Conservation (phyloP, 1,140 invertebrate species). For the Bombyx mandarina region DNA sequence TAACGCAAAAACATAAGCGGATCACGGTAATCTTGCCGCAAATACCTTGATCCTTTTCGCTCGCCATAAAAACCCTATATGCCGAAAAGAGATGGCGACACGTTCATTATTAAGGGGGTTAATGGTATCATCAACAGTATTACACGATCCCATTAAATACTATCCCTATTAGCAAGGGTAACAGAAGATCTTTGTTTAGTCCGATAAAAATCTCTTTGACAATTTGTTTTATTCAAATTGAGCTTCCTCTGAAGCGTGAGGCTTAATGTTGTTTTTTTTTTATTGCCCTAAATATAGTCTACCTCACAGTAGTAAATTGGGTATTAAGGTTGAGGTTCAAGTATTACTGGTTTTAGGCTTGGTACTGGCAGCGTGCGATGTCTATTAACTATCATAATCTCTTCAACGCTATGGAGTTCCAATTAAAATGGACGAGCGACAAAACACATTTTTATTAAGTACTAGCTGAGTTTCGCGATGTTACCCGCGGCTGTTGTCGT, state of each 20-base stretch:
- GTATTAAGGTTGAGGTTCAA: too few relatives aligned
- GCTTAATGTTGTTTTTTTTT: conserved; percentile 30
- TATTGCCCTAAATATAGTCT: too few relatives aligned
- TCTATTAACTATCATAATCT: too few relatives aligned
- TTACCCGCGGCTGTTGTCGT: too few relatives aligned
- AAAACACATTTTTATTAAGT: too few relatives aligned
- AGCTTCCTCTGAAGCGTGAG: conserved; percentile 51
- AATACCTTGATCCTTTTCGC: conserved; percentile 20
- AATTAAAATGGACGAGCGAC: too few relatives aligned
- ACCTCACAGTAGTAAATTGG: too few relatives aligned
- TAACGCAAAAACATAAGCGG: conserved; percentile 20
- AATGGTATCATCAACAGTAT: conserved; percentile 56
- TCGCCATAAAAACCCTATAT: conserved; percentile 1
- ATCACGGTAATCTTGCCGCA: conserved; percentile 37
- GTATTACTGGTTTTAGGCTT: too few relatives aligned
- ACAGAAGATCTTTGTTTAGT: conserved; percentile 63
- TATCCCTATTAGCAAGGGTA: conserved; percentile 41
- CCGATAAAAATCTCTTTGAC: conserved; percentile 68
- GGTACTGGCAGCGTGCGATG: too few relatives aligned
- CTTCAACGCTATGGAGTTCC: too few relatives aligned
- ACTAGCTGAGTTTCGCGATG: too few relatives aligned
- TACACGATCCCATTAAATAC: conserved; percentile 60
- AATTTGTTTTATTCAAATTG: conserved; percentile 69
- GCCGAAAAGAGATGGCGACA: conserved; percentile 22
- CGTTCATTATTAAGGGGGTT: conserved; percentile 52